Evolutionary conservation across 2,797 vertebrate species (phyloP), one percentile per base, ranked within the genome.

Genomic region (Centroberyx gerrardi): DNA sequence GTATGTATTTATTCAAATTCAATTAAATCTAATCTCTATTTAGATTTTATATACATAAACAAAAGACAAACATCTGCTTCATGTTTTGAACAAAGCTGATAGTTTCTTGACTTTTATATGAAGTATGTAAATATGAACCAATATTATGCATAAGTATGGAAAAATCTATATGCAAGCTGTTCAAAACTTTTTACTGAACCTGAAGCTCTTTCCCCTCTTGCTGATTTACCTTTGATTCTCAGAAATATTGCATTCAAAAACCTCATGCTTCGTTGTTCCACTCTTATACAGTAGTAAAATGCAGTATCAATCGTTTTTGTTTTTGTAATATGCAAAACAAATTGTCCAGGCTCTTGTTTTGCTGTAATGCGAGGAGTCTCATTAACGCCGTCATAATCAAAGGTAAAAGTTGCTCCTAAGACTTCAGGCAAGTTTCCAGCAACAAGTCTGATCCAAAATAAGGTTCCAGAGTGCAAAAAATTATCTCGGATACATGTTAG

Each of bases 291-390:
- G 17, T 44, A 65, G 52, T 90, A 90, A 80, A 88, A 0, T 42
- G 54, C 83, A 58, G 64, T 9, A 72, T 90, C 86, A n/a, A n/a
- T n/a, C n/a, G n/a, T n/a, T n/a, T n/a, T n/a, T 54, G 66, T 27
- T 2, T 70, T 46, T n/a, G 0, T 0, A 28, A 92, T 75, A 17
- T 1, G 0, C 51, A 92, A 68, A 18, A 54, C 4, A 70, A 76
- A 85, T 15, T 12, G 2, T 63, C 18, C 52, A 0, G 0, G 2
- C 51, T 5, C 38, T 42, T 74, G 8, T 56, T 61, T 53, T 28
- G 54, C 0, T n/a, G 4, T 51, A 6, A 80, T 3, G 1, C 0
- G 68, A 13, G 27, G n/a, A 55, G 40, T 4, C 0, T 0, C 0
- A 8, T 18, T 18, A 17, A 27, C 0, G 0, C 0, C 0, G 1